Evolutionary conservation across 2,888 invertebrate genomes (phyloP), one percentile per base, ranked within the genome.

Genomic region (Dorcus hopei): DNA sequence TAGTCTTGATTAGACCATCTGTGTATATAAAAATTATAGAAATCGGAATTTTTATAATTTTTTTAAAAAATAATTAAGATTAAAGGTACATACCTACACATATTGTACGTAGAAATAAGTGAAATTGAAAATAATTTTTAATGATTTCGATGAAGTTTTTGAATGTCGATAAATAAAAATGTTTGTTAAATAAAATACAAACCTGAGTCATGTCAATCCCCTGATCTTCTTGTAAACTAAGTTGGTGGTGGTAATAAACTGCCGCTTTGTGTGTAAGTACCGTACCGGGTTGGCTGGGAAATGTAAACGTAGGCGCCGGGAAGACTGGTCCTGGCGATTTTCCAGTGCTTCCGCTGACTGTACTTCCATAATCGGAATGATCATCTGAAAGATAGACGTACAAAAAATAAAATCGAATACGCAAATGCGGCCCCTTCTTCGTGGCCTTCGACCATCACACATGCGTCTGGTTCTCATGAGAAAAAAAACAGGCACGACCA

Each of bases 151-250:
- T 3, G 19, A 19, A 19, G 19, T 38, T 40, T 11, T 9, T 19
- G 19, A 33, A 6, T 19, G 9, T 23, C 43, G 47, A 19, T 38
- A 54, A 40, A 33, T 33, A 33, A 33, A 33, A 33, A 19, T 45
- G 26, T n/a, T 5, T 38, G 14, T 38, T 9, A 53, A 38, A n/a
- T 14, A 19, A 42, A 54, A 38, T 23, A 57, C 62, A 63, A 69
- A 88, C 88, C 84, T 91, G 91, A 64, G 91, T 91, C 85, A 91
- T 87, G 80, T 93, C 92, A 72, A 93, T 93, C 62, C 92, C 92
- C 80, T 92, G 92, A 77, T 93, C 93, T 77, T 93, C 92, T 74
- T 91, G 89, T 61, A 92, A 81, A 60, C 91, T 89, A 68, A 90
- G 82, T 78, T 91, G 91, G 70, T 91, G 90, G 71, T 91, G 90